phyloP scores from a whole-genome alignment of 1,140 invertebrate species.

The Aphidius ervi region DNA sequence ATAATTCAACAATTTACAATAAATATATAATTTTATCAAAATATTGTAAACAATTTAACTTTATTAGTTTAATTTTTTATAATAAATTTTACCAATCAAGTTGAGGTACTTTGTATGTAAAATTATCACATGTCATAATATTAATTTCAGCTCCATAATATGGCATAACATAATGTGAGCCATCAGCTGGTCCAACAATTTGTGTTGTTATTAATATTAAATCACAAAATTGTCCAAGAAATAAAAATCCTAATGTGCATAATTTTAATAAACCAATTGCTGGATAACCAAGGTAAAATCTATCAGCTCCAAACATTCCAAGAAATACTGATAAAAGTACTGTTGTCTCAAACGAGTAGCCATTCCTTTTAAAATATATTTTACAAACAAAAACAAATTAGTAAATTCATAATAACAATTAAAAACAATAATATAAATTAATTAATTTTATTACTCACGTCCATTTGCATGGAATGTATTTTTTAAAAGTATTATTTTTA shows the following conservation, averaged over 20 bases:
- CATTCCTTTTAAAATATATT: conserved; percentile 63
- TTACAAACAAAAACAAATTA: conserved; percentile 38
- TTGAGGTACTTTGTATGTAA: conserved; percentile 77
- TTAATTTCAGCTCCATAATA: conserved; percentile 86
- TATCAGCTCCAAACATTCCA: conserved; percentile 95
- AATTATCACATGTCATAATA: conserved; percentile 79
- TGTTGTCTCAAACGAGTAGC: conserved; percentile 88
- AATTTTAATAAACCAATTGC: conserved; percentile 92
- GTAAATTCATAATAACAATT: conserved; percentile 20
- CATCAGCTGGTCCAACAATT: conserved; percentile 90
- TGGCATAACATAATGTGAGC: conserved; percentile 91
- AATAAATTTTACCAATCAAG: conserved; percentile 65
- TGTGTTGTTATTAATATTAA: conserved; percentile 93
- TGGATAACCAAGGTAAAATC: conserved; percentile 96
- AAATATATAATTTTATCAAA: too few relatives aligned
- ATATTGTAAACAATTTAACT: not conserved
- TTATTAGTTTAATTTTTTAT: not conserved
- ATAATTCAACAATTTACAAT: too few relatives aligned
- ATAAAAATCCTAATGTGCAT: conserved; percentile 93
- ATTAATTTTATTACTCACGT: conserved; percentile 66
- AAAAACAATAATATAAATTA: conserved; percentile 4
- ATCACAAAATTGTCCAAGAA: conserved; percentile 92
- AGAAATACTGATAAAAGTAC: conserved; percentile 90
- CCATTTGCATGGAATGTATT: conserved; percentile 84
- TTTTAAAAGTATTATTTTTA: conserved; percentile 74